Base-by-base conservation (phyloP, 2,113 vertebrate genomes). In the Numida meleagris region DNA sequence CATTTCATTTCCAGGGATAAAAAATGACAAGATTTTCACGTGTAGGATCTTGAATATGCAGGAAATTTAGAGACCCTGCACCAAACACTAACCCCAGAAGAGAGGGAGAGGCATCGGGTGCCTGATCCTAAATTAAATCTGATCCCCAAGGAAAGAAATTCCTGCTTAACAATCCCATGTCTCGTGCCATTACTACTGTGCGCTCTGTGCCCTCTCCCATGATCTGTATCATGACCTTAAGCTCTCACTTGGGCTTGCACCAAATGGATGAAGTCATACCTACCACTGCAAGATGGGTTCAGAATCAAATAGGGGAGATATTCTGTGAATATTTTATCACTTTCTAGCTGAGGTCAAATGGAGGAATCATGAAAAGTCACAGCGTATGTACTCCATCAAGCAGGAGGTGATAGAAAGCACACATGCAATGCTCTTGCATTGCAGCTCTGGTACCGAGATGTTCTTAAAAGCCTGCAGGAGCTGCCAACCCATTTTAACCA, bases 31-130 rank as follows among this genome's bases (percentile, higher is more conserved):
- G 74, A 86, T 92, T 34, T 29, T 92, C 71, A 5, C 40, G 58
- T 68, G 70, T 53, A 31, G 68, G 80, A 66, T 62, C 62, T 76
- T 66, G 81, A 93, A 94, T 89, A 94, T 66, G 74, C 27, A 94
- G 66, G 83, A 65, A 81, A 88, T 61, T 57, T 82, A 73, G 48
- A 55, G 11, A 10, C 21, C 25, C 45, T 43, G 31, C 33, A 31
- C 8, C 23, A 53, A 57, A 43, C 31, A 13, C 71, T 43, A 20
- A 31, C 71, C 42, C 20, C 31, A 13, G 40, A 66, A 57, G 38
- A 74, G 21, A 16, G 31, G 21, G 21, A 31, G 21, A 42, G 31
- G 14, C 53, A 33, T 34, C 67, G 18, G 50, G 62, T 40, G 55
- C 21, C n/a, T 61, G 29, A 24, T 88, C 42, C 48, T 63, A 10